These are phyloP conservation scores for Stomatorhinus ivindoensis DNA, from an alignment of 2,113 vertebrate species.

Conservation along the genomic window DNA sequence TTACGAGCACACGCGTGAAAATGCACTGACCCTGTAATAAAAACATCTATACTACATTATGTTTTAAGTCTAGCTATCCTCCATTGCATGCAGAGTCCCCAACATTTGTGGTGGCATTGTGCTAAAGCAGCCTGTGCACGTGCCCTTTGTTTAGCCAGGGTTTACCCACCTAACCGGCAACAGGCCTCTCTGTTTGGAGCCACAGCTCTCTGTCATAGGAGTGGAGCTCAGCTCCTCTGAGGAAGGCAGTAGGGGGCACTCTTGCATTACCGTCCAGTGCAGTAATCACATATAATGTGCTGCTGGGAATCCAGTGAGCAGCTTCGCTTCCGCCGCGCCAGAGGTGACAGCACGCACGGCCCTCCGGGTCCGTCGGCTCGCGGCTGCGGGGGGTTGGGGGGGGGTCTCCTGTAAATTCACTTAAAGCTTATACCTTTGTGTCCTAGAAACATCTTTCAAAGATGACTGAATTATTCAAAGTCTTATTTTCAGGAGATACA, in stretches of 20 bases:
- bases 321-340: neutral
- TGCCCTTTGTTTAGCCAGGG: neutral
- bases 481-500: constrained; percentile 52
- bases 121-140: neutral
- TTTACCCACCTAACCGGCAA: neutral
- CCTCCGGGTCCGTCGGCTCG: neutral
- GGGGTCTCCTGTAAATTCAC: constrained; percentile 56
- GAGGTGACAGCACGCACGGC: neutral
- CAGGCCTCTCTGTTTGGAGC: neutral
- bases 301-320: constrained; percentile 49
- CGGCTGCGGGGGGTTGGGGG: neutral
- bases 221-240: constrained; percentile 22
- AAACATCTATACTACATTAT: neutral
- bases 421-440: constrained; percentile 47
- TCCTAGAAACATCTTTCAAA: constrained; percentile 27
- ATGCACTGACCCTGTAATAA: neutral
- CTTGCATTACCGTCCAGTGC: constrained; percentile 65
- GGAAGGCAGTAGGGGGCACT: constrained; percentile 76
- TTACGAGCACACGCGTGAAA: neutral
- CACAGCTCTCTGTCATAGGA: neutral
- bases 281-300: constrained; percentile 71
- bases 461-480: constrained; percentile 55
- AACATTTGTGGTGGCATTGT: neutral
- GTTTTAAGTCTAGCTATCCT: neutral
- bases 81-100: neutral